These are phyloP conservation scores for Drosophila orosa DNA, from an alignment of 1,140 invertebrate genomes.

Conservation along the genomic window DNA sequence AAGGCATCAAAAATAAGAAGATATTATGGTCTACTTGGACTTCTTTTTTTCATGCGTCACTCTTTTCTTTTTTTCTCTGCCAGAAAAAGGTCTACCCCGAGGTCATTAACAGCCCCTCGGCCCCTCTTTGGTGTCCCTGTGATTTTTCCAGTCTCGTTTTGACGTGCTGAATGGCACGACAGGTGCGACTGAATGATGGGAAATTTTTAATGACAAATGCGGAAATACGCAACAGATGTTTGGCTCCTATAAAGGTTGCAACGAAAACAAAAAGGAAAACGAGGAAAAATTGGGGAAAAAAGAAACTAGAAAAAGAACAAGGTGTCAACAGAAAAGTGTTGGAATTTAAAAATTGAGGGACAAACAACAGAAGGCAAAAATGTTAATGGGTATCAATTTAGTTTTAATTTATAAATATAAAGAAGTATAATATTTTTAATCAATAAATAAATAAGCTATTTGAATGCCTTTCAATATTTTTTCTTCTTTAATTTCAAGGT, in stretches of 20 bases:
- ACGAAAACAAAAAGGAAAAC: background rate
- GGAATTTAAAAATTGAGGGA: background rate
- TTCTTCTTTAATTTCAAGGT: background rate
- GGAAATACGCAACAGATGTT: constrained; percentile 46
- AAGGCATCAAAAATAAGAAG: background rate
- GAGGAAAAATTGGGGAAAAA: background rate
- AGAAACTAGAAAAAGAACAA: constrained; percentile 1
- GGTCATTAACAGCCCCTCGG: constrained; percentile 39
- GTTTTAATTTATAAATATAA: background rate
- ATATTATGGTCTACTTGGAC: background rate
- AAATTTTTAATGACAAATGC: constrained; percentile 37
- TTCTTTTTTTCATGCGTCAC: constrained; percentile 18
- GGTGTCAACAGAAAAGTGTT: background rate
- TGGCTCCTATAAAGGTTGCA: constrained; percentile 11
- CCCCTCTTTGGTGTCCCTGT: constrained; percentile 18
- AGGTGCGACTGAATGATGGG: constrained; percentile 49
- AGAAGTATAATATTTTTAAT: too few species aligned
- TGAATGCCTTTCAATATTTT: background rate
- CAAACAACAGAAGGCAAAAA: background rate
- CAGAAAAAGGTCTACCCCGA: constrained; percentile 27
- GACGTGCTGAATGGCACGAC: constrained; percentile 42
- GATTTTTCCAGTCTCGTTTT: constrained; percentile 54
- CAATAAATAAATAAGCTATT: background rate
- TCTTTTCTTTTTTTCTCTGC: constrained; percentile 10
- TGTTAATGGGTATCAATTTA: background rate